phyloP scores from a whole-genome alignment of 2,888 invertebrate species.

The Lepidonotus clava region DNA sequence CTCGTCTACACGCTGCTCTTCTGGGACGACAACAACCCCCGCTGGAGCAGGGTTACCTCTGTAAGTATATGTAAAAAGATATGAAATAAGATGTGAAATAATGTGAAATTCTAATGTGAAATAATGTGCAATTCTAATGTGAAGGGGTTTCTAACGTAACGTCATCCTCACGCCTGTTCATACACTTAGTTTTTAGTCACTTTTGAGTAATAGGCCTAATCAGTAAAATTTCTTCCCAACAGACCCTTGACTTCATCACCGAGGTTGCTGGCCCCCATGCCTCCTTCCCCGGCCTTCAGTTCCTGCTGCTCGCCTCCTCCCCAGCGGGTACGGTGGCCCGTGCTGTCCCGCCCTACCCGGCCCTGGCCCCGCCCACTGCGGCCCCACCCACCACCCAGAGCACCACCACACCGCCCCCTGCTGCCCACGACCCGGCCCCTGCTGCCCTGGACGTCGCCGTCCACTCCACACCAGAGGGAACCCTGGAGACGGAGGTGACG shows the following conservation, averaged over 20 bases:
- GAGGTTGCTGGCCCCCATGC: constrained; percentile 35
- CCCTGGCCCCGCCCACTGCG: not conserved
- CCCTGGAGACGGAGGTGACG: constrained; percentile 9
- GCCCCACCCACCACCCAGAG: not conserved
- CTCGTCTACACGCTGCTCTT: constrained; percentile 43
- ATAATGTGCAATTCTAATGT: too few species aligned
- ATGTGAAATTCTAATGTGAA: too few species aligned
- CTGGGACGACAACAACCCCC: not conserved
- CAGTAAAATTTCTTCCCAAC: not conserved
- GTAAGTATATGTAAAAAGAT: too few species aligned
- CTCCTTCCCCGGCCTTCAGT: constrained; percentile 1
- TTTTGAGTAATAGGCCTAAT: too few species aligned
- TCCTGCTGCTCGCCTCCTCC: not conserved
- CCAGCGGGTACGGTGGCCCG: constrained; percentile 19
- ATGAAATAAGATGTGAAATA: too few species aligned
- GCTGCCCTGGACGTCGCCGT: not conserved
- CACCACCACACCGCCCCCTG: not conserved
- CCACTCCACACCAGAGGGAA: not conserved
- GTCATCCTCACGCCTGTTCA: not conserved
- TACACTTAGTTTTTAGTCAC: too few species aligned
- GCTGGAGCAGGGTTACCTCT: constrained; percentile 10
- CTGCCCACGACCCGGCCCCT: not conserved
- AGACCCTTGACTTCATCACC: constrained; percentile 35
- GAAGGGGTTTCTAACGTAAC: not conserved
- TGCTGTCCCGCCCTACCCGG: constrained; percentile 25